phyloP scores from a whole-genome alignment of 2,888 invertebrate species.

The Rhogogaster chlorosoma region DNA sequence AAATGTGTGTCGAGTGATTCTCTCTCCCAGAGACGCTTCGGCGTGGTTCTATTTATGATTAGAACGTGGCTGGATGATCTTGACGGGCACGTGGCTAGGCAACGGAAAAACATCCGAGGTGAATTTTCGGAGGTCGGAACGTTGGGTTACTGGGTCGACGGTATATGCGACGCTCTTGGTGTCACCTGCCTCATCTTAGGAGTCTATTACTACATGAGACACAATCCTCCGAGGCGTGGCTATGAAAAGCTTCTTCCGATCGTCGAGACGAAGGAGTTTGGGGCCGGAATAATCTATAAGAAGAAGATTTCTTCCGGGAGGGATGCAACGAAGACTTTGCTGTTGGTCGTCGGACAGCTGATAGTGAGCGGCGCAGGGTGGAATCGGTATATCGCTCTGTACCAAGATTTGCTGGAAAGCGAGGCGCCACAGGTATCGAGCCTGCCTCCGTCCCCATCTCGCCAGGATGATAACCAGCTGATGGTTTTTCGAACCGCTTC shows the following conservation, averaged over 20 bases:
- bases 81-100: slow-evolving; percentile 92
- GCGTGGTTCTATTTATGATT: slow-evolving; percentile 88
- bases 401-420: slow-evolving; percentile 88
- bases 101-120: slow-evolving; percentile 86
- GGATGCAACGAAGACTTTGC: slow-evolving; percentile 83
- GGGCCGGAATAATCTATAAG: slow-evolving; percentile 4
- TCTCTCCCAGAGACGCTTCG: slow-evolving; percentile 85
- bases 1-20: slow-evolving; percentile 88
- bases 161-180: slow-evolving; percentile 89
- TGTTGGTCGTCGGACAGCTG: slow-evolving; percentile 86
- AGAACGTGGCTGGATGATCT: slow-evolving; percentile 92
- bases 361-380: slow-evolving; percentile 88
- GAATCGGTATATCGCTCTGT: slow-evolving; percentile 91
- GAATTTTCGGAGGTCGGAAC: slow-evolving; percentile 91
- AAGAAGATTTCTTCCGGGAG: slow-evolving; percentile 73
- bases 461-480: slow-evolving; percentile 80
- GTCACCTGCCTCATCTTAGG: slow-evolving; percentile 87
- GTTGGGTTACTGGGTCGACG: slow-evolving; percentile 90
- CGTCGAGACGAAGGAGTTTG: slow-evolving; percentile 59
- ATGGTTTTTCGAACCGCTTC: slow-evolving; percentile 85
- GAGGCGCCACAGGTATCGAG: slow-evolving; percentile 60
- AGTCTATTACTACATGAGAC: slow-evolving; percentile 84
- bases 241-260: slow-evolving; percentile 85
- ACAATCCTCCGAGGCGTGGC: slow-evolving; percentile 87
- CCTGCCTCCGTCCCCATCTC: slow-evolving; percentile 72